Percentiles rank a stretch among this genome's conserved stretches.
phyloP scores from a whole-genome alignment of 2,888 invertebrate species.

The Glyphotaelius pellucidus region DNA sequence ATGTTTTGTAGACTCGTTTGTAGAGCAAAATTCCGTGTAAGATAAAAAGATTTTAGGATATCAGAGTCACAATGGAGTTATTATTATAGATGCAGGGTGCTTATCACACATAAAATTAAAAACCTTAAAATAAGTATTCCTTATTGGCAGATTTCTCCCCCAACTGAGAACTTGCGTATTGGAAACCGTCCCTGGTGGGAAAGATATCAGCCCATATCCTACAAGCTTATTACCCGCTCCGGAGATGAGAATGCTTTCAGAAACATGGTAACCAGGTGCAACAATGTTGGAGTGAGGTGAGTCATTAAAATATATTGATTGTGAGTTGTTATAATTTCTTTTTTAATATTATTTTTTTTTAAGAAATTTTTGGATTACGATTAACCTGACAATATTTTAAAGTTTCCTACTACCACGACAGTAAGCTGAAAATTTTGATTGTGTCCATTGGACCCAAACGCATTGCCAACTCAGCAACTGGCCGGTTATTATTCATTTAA shows the following conservation, averaged over 20 bases:
- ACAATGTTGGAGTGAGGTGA: slow-evolving; percentile 86
- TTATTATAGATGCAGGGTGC: neutral
- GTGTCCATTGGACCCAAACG: no score
- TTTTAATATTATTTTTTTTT: no score
- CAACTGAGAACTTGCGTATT: slow-evolving; percentile 61
- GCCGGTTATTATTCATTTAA: no score
- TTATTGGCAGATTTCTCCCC: slow-evolving; percentile 55
- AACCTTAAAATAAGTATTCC: neutral
- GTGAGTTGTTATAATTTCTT: neutral
- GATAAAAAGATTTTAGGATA: no score
- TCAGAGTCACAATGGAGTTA: neutral
- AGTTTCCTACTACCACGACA: no score
- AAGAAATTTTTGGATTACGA: no score
- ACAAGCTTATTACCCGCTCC: slow-evolving; percentile 84
- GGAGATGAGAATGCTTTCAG: slow-evolving; percentile 83
- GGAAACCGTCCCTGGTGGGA: slow-evolving; percentile 87
- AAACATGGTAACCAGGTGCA: slow-evolving; percentile 88
- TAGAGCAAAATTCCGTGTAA: no score
- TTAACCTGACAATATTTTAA: no score
- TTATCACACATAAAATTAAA: neutral
- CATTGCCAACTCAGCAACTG: no score
- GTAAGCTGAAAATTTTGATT: no score
- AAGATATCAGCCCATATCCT: slow-evolving; percentile 91
- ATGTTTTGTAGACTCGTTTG: no score
- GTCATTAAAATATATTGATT: neutral